Conservation (phyloP, 1,140 invertebrate genomes). For the Temnothorax nylanderi region DNA sequence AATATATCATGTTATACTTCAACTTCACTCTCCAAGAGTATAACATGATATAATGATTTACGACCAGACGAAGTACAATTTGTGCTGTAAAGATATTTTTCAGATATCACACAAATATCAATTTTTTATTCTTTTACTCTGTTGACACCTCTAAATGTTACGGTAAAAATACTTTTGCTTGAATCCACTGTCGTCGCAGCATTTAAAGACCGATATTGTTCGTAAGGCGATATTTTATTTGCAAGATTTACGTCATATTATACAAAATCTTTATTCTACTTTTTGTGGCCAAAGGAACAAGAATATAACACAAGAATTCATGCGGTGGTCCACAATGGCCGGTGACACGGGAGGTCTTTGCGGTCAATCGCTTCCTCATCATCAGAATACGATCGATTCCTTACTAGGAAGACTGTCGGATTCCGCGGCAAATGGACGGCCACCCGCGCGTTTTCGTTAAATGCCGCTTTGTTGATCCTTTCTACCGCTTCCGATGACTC, state of each 20-base stretch:
- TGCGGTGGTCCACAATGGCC: background rate
- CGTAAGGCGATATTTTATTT: background rate
- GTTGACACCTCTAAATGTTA: background rate
- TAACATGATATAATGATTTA: conserved; percentile 13
- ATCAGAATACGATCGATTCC: conserved; percentile 13
- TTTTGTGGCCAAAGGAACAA: background rate
- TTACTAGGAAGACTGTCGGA: conserved; percentile 7
- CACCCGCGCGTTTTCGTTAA: conserved; percentile 64
- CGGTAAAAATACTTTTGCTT: background rate
- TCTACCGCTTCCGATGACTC: conserved; percentile 65
- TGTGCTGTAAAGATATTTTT: background rate
- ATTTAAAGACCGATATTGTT: background rate
- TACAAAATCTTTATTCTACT: background rate
- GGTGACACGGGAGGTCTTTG: conserved; percentile 20
- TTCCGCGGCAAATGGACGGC: conserved; percentile 29
- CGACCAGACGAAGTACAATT: background rate
- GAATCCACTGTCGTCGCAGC: background rate
- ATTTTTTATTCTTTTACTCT: background rate
- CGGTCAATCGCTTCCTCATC: conserved; percentile 14
- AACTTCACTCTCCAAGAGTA: background rate
- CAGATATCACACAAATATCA: background rate
- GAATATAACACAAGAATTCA: background rate
- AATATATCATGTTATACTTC: background rate
- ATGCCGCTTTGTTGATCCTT: conserved; percentile 64
- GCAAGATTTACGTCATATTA: background rate